Evolutionary conservation across 2,888 invertebrate genomes (phyloP), one percentile per base, ranked within the genome.

Genomic region (Epinotia demarniana): DNA sequence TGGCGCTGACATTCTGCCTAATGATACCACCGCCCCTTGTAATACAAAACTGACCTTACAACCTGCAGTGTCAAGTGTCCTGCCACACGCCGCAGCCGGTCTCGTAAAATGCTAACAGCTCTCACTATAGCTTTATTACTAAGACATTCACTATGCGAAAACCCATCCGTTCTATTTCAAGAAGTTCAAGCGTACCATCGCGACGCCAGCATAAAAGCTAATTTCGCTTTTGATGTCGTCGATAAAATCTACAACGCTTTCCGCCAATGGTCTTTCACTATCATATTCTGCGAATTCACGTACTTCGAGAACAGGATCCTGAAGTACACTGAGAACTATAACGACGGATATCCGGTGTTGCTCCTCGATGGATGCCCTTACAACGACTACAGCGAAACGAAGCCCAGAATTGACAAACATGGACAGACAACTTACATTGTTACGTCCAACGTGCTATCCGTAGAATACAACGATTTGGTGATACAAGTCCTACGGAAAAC

Each of bases 301-400:
- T 92, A 92, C 78, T 92, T 93, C 71, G 94, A 94, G 74, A 94
- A 92, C 78, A 87, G 90, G 78, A 90, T 94, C 49, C 81, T 94
- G 11, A 92, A 91, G 80, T 91, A 91, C 77, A 92, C 89, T 0
- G 92, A 93, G 80, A 92, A 86, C 67, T 89, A 84, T 76, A 89
- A 85, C 3, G 79, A 89, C 75, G 92, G 92, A 53, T 91, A 92
- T 77, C 91, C 93, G 63, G 90, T 93, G 12, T 80, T 93, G 81
- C 88, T 93, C 8, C 77, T 93, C n/a, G 91, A 89, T 75, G 90
- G 92, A 2, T 93, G 93, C 78, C 90, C 90, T 1, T 79, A 83
- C 63, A 72, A 78, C 0, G 89, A 90, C 72, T 85, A 80, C n/a
- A 88, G 84, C 33, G 85, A 84, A 80, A 84, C 86, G 1, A 92